Evolutionary conservation across 1,140 invertebrate species (phyloP).

Genomic region (Drosophila melanogaster): Release_6_plus_ISO1_MT NC_004354.4:15395501-15396000

Average conservation of each 20-base stretch:
- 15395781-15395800: constrained; percentile 10
- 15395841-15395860: constrained; percentile 45
- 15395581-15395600: too few species aligned
- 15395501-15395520: background rate
- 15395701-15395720: background rate
- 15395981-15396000: constrained; percentile 17
- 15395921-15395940: background rate
- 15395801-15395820: constrained; percentile 11
- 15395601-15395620: background rate
- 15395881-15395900: constrained; percentile 39
- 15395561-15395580: background rate
- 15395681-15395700: background rate
- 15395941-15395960: background rate
- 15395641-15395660: too few species aligned
- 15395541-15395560: background rate
- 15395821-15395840: constrained; percentile 11
- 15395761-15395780: constrained; percentile 1
- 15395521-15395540: too few species aligned
- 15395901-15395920: constrained; percentile 26
- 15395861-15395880: constrained; percentile 50
- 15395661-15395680: too few species aligned
- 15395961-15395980: constrained; percentile 6
- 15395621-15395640: too few species aligned
- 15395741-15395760: background rate
- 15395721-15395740: background rate